Base-by-base conservation (phyloP, 2,797 vertebrate genomes). In the Philypnodon macrostomus region DNA sequence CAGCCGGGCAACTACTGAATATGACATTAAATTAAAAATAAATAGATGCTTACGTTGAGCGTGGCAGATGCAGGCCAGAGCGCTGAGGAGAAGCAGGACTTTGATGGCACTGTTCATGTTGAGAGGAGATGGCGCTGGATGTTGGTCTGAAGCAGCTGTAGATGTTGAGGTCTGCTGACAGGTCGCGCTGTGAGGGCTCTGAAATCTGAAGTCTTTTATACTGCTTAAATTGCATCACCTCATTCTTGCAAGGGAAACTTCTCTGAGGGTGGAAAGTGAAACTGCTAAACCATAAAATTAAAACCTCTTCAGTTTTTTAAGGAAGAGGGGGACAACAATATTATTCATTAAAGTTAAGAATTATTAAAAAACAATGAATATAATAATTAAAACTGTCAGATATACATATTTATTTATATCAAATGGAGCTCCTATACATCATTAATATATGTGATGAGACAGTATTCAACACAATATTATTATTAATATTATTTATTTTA, bases 31-130 rank as follows among this genome's bases (percentile, higher is more conserved):
- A 2, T 1, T 26, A 33, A 48, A 7, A 24, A 49, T 11, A 5
- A 1, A 10, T 5, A 3, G 12, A 42, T 19, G 75, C 84, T 81
- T 61, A 89, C 85, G 1, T 2, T 79, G 77, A 2, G 83, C 74
- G n/a, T 45, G 4, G 4, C 75, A 47, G 47, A 85, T 2, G 52
- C 63, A 76, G 42, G 59, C 38, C 13, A 70, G 58, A 1, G 69
- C 73, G 53, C 66, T 66, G 62, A 89, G 57, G 58, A 85, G 61
- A 34, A 88, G 63, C 26, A 85, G 60, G 1, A 51, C 39, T 71
- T 75, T 83, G 18, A 71, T 45, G 46, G 64, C 50, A 67, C 7
- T 1, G 37, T 3, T 68, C 83, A 84, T 85, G 50, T 70, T 67
- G 68, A 35, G 30, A 60, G 4, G 9, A 50, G 33, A 23, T n/a